Base-by-base conservation (phyloP, 2,113 vertebrate species). In the Geococcyx californianus region DNA sequence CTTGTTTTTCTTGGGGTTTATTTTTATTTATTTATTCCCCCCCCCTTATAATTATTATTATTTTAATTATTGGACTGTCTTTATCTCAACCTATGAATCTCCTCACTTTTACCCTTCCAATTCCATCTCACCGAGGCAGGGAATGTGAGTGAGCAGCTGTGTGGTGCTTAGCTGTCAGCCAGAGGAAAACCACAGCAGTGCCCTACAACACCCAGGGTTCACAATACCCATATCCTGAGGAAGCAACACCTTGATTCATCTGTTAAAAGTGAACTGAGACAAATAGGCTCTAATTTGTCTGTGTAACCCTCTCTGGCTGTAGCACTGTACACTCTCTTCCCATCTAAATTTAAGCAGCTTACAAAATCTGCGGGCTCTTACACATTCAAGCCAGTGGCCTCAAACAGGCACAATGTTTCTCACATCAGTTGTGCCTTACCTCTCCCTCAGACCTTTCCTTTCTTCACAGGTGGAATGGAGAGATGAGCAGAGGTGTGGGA, bases 141-240 rank as follows among this genome's bases (percentile, higher is more conserved):
- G 20, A 34, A 9, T 7, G 31, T 2, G 8, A 45, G 16, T 5
- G 3, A 38, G 34, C 5, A 16, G 42, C 36, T 38, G 40, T n/a
- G 16, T 25, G 31, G 33, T 40, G 31, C 34, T 64, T n/a, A 11
- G 9, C 1, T 64, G 16, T 17, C 0, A 0, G 9, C 20, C 4
- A 1, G 21, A 34, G 15, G 54, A 66, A 88, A 78, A 54, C 34
- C 31, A 59, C 1, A 0, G 47, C n/a, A 17, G 38, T 42, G 24
- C 36, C 26, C 33, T n/a, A 36, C 24, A 72, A 26, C n/a, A 73
- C 28, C 14, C 3, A 2, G 8, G 10, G n/a, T 28, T 69, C 63
- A 64, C 40, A 59, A 16, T 20, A 77, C 31, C 31, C 24, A 23
- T 23, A 62, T 11, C 25, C 55, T 45, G 15, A 16, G 23, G 78